Conservation (phyloP, 1,140 invertebrate species). For the Zaprionus gabonicus region DNA sequence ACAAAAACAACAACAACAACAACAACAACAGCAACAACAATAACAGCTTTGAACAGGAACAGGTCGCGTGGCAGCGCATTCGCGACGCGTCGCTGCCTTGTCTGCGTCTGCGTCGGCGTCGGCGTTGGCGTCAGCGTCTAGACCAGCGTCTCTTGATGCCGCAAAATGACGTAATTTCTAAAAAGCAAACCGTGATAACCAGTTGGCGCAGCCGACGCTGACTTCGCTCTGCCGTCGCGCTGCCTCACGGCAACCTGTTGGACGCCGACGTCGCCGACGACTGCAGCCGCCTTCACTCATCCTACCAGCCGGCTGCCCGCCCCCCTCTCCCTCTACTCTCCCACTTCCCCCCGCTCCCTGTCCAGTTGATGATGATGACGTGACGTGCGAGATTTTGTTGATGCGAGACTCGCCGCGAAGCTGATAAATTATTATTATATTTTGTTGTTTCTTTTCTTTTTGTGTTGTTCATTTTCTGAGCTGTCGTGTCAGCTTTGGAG, state of each 20-base stretch:
- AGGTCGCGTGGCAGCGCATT: constrained; percentile 51
- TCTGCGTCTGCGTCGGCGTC: constrained; percentile 21
- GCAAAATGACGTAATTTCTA: constrained; percentile 79
- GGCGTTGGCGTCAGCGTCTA: constrained; percentile 39
- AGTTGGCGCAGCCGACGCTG: constrained; percentile 56
- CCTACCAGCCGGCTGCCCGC: neutral
- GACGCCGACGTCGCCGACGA: constrained; percentile 24
- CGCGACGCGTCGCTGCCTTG: constrained; percentile 1
- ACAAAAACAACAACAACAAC: neutral
- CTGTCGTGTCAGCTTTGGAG: constrained; percentile 75
- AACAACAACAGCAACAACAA: neutral
- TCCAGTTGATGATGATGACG: constrained; percentile 59
- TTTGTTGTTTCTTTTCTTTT: constrained; percentile 42
- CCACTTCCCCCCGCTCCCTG: neutral
- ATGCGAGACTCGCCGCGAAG: constrained; percentile 54
- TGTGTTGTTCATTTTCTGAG: constrained; percentile 50
- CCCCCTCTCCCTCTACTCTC: neutral
- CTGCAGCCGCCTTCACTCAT: constrained; percentile 24
- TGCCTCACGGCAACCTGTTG: constrained; percentile 69
- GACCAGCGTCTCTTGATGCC: constrained; percentile 44
- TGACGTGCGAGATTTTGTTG: constrained; percentile 73
- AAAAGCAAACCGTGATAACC: constrained; percentile 72
- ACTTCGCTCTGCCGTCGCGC: constrained; percentile 39
- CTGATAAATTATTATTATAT: constrained; percentile 75
- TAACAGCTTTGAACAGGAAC: constrained; percentile 42